A percentile compares a stretch with the other conserved stretches of the same genome.
phyloP scores from a whole-genome alignment of 2,888 invertebrate genomes.

The Trachelus stipa region DNA sequence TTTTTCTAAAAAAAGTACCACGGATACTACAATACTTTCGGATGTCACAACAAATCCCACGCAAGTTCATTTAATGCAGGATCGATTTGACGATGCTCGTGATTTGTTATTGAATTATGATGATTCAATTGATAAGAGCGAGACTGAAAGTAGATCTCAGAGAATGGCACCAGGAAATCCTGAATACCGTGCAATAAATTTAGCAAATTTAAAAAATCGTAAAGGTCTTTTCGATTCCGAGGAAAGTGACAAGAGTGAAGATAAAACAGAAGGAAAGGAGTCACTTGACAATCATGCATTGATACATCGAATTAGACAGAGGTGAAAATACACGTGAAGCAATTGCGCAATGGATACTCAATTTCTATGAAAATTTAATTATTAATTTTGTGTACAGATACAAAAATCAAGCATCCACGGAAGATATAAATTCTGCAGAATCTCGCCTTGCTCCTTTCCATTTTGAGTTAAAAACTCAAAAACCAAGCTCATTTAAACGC shows the following conservation, averaged over 20 bases:
- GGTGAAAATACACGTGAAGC: conserved; percentile 33
- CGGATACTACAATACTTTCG: conserved; percentile 13
- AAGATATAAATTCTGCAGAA: conserved; percentile 54
- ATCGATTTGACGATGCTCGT: conserved; percentile 45
- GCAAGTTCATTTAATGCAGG: conserved; percentile 38
- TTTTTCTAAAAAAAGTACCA: conserved; percentile 31
- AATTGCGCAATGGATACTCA: not conserved
- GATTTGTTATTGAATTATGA: not conserved
- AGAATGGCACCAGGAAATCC: conserved; percentile 20
- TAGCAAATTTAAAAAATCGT: conserved; percentile 52
- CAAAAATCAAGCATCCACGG: conserved; percentile 43
- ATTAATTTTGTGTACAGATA: conserved; percentile 33
- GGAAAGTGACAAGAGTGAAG: conserved; percentile 33
- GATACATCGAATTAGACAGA: conserved; percentile 56
- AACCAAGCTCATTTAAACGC: conserved; percentile 55
- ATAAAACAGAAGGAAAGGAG: conserved; percentile 41
- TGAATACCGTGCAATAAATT: conserved; percentile 49
- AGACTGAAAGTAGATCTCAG: conserved; percentile 20
- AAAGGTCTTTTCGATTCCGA: conserved; percentile 41
- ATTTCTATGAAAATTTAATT: not conserved
- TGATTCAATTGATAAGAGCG: conserved; percentile 3
- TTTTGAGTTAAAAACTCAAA: conserved; percentile 58
- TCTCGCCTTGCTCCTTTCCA: conserved; percentile 70
- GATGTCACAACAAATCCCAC: conserved; percentile 27
- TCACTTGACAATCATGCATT: conserved; percentile 58